A percentile compares a stretch with the other conserved stretches of the same genome.
phyloP scores from a whole-genome alignment of 2,888 invertebrate species.

The Chymomyza caudatula region DNA sequence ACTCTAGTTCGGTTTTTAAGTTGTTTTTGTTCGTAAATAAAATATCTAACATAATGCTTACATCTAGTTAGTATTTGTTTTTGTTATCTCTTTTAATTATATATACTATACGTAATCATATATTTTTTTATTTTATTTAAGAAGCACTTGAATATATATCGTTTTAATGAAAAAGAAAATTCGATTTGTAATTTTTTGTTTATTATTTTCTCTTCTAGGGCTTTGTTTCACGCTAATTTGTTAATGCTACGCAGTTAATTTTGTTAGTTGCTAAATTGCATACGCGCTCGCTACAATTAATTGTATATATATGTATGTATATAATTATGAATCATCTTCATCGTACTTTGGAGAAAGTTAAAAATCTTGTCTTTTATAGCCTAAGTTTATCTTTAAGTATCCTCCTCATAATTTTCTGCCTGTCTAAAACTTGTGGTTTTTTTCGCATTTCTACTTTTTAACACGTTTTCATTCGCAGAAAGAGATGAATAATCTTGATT shows the following conservation, averaged over 20 bases:
- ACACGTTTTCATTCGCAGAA: constrained; percentile 38
- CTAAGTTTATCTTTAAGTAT: constrained; percentile 55
- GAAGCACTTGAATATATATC: constrained; percentile 79
- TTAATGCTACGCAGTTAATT: constrained; percentile 37
- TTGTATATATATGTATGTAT: constrained; percentile 18
- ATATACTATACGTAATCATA: constrained; percentile 57
- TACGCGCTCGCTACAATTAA: constrained; percentile 51
- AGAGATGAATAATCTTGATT: constrained; percentile 27
- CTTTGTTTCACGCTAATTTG: constrained; percentile 37
- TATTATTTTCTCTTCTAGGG: constrained; percentile 38
- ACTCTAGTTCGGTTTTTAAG: constrained; percentile 6
- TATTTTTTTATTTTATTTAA: constrained; percentile 75
- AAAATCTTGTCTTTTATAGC: constrained; percentile 53
- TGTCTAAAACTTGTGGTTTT: constrained; percentile 39
- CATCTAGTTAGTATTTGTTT: constrained; percentile 56
- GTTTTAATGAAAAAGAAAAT: constrained; percentile 75
- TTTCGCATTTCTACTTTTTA: constrained; percentile 1
- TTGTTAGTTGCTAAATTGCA: constrained; percentile 43
- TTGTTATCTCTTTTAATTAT: constrained; percentile 44
- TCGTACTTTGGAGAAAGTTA: constrained; percentile 59
- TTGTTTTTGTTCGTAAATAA: constrained; percentile 10
- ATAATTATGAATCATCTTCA: constrained; percentile 26
- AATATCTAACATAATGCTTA: constrained; percentile 55
- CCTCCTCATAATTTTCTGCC: constrained; percentile 33
- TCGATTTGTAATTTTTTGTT: constrained; percentile 39